Evolutionary conservation across 1,140 invertebrate species (phyloP).

Genomic region (Euschistus heros): DNA sequence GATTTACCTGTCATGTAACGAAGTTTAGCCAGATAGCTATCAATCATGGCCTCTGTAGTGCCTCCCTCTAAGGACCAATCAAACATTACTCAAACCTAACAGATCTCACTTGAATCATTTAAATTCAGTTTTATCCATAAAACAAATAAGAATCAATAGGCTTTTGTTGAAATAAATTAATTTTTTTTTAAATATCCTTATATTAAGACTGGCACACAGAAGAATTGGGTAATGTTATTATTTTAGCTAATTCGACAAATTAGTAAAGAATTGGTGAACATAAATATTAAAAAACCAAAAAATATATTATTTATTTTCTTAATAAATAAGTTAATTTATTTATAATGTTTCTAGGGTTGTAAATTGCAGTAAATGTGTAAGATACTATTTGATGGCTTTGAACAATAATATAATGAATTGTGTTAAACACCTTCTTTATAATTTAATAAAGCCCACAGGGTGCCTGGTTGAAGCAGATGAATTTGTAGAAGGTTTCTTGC

Average conservation of each 20-base stretch:
- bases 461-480: conserved; percentile 7
- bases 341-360: background rate
- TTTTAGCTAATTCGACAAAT: background rate
- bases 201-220: background rate
- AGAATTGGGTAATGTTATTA: conserved; percentile 6
- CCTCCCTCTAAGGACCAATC: background rate
- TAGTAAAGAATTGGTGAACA: background rate
- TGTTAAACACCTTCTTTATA: background rate
- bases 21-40: conserved; percentile 48
- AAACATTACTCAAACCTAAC: conserved; percentile 9
- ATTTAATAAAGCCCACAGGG: background rate
- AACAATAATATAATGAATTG: background rate
- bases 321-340: conserved; percentile 6
- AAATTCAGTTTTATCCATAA: background rate
- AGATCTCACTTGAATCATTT: background rate
- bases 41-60: background rate
- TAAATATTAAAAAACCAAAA: conserved; percentile 1
- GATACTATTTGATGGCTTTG: background rate
- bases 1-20: conserved; percentile 74
- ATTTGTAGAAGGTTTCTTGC: background rate
- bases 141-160: background rate
- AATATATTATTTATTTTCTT: conserved; percentile 6
- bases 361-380: background rate
- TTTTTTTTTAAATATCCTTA: background rate
- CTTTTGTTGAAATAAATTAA: background rate